Base-by-base conservation (phyloP, 2,113 vertebrate genomes). In the Bucco capensis region DNA sequence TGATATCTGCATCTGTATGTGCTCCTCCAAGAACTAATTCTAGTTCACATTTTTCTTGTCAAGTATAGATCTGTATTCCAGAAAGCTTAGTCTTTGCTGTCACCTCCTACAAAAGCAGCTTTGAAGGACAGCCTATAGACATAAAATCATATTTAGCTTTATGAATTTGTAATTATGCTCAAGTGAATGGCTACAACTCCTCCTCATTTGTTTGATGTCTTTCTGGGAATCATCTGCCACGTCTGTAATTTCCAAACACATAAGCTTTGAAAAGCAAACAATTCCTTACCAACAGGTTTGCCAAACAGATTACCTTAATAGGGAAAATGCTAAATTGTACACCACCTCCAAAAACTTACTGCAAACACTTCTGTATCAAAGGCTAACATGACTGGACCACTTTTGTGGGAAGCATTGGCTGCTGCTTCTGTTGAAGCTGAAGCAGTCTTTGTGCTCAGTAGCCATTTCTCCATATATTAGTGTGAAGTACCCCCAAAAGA, bases 331-430 rank as follows among this genome's bases (percentile, higher is more conserved):
- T 40, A 54, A 50, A 69, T 78, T 40, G 40, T 56, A 69, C 11
- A 91, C 21, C 50, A 88, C 64, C 54, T 91, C 46, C 3, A 0
- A 64, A 74, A 86, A 30, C 44, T 72, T 42, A 42, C 57, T 69
- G 53, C 44, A 82, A 91, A 79, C 66, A 19, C 61, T 82, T 6
- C 70, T 60, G 70, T 24, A 56, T 51, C 49, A 37, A 78, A 75
- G 56, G 65, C 73, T 53, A 86, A 73, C 51, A 28, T 19, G 80
- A 78, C 78, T 76, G 82, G 74, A n/a, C 35, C 8, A 12, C 62
- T 88, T 79, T 86, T 86, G 83, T 25, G 83, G 86, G 90, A 94
- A 67, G 67, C 40, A 77, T 12, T 89, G 87, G 86, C 75, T 83
- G 44, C 82, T 94, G 27, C 88, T 85, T 3, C 16, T 5, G 28